Evolutionary conservation across 2,113 vertebrate genomes (phyloP).

Genomic region (Meriones unguiculatus): DNA sequence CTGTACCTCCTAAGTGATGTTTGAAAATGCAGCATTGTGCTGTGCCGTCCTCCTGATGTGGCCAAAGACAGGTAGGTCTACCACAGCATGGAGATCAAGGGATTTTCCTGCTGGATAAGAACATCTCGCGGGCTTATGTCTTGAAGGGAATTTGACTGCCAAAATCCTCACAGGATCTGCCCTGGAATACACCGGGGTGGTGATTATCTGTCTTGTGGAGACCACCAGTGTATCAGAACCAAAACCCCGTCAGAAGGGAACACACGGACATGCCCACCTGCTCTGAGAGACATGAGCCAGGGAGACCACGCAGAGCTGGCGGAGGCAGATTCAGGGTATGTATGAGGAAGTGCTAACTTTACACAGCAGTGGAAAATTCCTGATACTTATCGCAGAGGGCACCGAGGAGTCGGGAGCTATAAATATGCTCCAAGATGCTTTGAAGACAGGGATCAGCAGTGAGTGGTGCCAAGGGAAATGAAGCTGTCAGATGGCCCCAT

Average conservation of each 20-base stretch:
- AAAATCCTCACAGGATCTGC: not conserved
- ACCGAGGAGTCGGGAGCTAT: not conserved
- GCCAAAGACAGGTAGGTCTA: not conserved
- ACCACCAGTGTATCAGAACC: not conserved
- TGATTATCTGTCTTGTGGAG: too few relatives aligned
- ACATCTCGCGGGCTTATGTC: not conserved
- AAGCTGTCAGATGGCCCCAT: not conserved
- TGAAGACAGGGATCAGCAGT: not conserved
- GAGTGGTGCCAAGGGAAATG: not conserved
- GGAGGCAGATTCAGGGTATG: not conserved
- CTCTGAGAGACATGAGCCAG: not conserved
- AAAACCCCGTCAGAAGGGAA: not conserved
- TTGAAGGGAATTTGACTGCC: not conserved
- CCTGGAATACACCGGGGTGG: too few relatives aligned
- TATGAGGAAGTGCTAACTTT: not conserved
- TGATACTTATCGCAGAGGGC: not conserved
- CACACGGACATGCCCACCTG: fast-evolving
- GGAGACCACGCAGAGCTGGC: not conserved
- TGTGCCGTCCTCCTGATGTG: not conserved
- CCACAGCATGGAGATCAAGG: not conserved
- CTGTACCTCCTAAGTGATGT: not conserved
- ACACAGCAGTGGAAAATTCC: not conserved
- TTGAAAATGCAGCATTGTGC: not conserved
- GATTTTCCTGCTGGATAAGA: not conserved
- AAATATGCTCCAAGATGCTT: not conserved